phyloP scores from a whole-genome alignment of 2,797 vertebrate genomes.

The Enteromius mattozi region DNA sequence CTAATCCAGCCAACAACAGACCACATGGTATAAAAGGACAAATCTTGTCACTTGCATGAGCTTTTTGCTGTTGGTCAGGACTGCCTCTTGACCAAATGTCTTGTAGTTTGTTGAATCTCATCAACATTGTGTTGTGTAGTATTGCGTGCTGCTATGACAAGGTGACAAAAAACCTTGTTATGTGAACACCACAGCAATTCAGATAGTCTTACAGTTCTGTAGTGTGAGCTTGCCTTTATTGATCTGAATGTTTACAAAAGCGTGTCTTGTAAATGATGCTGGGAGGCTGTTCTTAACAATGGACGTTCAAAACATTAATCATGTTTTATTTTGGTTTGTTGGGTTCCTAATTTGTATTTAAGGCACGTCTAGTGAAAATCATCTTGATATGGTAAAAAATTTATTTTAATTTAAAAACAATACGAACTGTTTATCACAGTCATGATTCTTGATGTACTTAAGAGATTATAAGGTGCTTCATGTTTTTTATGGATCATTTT shows the following conservation, averaged over 20 bases:
- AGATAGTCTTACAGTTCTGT: background rate
- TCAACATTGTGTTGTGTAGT: background rate
- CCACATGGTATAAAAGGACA: background rate
- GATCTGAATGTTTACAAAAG: slow-evolving; percentile 23
- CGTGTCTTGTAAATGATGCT: background rate
- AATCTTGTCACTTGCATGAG: background rate
- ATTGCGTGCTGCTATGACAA: background rate
- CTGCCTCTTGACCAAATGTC: background rate
- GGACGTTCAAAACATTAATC: background rate
- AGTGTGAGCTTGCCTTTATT: background rate
- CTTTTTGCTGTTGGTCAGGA: background rate
- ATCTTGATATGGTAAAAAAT: background rate
- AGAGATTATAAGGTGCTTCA: slow-evolving; percentile 5
- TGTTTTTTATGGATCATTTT: slow-evolving; percentile 8
- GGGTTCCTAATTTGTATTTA: background rate
- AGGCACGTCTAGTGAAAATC: background rate
- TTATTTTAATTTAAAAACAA: background rate
- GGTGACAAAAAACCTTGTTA: background rate
- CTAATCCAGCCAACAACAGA: background rate
- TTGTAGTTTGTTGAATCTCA: background rate
- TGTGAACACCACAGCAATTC: background rate
- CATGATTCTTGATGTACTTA: slow-evolving; percentile 8
- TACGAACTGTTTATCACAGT: slow-evolving; percentile 3
- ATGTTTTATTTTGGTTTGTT: slow-evolving; percentile 6
- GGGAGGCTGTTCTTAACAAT: background rate